Conservation (phyloP, 64 coral and sea anemone genomes). For the Anthopleura sola region DNA sequence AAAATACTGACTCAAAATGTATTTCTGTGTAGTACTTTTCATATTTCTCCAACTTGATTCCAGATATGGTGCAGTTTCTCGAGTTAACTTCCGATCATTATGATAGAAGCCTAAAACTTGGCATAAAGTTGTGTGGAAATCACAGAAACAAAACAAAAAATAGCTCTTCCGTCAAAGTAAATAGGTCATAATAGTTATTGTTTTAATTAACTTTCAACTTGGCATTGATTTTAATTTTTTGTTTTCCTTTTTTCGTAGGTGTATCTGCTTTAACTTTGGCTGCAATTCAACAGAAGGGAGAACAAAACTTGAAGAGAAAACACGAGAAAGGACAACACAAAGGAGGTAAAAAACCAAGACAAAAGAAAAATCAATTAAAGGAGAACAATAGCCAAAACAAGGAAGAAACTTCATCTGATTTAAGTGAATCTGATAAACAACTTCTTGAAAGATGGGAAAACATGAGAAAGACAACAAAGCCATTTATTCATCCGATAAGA, state of each 20-base stretch:
- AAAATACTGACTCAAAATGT: too few relatives aligned
- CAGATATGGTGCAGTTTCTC: too few relatives aligned
- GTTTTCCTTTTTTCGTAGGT: neutral
- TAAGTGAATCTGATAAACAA: slow-evolving; percentile 79
- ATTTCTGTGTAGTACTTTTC: too few relatives aligned
- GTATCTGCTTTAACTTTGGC: slow-evolving; percentile 53
- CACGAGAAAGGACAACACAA: slow-evolving; percentile 61
- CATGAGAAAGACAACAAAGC: slow-evolving; percentile 88
- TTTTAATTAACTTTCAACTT: neutral
- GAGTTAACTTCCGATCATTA: too few relatives aligned
- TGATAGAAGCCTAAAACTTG: too few relatives aligned
- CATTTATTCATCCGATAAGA: slow-evolving; percentile 92
- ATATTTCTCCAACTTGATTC: too few relatives aligned
- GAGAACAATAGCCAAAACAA: slow-evolving; percentile 37
- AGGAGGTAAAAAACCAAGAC: slow-evolving; percentile 61
- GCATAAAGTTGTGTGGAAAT: too few relatives aligned
- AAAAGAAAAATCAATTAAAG: slow-evolving; percentile 40
- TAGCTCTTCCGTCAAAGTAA: too few relatives aligned
- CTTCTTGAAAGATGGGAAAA: slow-evolving; percentile 87
- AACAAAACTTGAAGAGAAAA: slow-evolving; percentile 78
- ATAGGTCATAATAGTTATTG: neutral
- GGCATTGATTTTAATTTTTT: neutral
- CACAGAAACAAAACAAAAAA: too few relatives aligned
- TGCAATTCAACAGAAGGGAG: slow-evolving; percentile 49
- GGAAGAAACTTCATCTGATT: slow-evolving; percentile 10